These are phyloP conservation scores for Megalops cyprinoides DNA, from an alignment of 2,797 vertebrate species.

Conservation along the genomic window DNA sequence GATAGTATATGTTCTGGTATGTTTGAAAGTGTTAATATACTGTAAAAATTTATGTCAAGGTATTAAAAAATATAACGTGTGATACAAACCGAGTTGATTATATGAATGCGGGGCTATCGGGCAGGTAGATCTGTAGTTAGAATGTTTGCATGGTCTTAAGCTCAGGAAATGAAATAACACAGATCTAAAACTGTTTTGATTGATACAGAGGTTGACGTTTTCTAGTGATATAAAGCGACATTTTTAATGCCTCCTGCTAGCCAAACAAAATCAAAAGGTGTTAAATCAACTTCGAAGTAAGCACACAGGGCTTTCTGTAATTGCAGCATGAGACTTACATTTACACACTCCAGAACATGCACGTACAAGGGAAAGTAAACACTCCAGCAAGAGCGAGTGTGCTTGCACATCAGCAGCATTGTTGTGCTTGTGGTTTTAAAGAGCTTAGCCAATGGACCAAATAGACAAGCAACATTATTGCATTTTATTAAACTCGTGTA, in stretches of 20 bases:
- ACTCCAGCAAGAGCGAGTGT: no score
- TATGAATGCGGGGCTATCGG: neutral
- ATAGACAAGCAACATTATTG: neutral
- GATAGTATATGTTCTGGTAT: neutral
- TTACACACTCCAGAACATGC: neutral
- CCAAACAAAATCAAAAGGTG: conserved; percentile 23
- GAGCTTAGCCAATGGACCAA: neutral
- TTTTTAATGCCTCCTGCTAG: conserved; percentile 12
- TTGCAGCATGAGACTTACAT: neutral
- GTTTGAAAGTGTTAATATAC: neutral
- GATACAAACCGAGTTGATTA: neutral
- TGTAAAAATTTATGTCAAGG: neutral
- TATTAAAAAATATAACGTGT: neutral
- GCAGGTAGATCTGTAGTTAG: neutral
- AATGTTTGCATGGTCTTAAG: neutral
- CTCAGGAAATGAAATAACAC: conserved; percentile 13
- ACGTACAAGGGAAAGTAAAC: neutral
- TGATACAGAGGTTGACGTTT: no score
- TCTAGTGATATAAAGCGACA: neutral
- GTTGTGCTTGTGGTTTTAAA: neutral
- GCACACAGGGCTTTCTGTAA: conserved; percentile 7
- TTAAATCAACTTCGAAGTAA: neutral
- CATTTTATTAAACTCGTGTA: neutral
- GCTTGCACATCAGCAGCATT: neutral
- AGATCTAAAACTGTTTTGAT: neutral